These are phyloP conservation scores for Desmodus rotundus DNA, from an alignment of 2,113 vertebrate species.

Conservation along the genomic window DNA sequence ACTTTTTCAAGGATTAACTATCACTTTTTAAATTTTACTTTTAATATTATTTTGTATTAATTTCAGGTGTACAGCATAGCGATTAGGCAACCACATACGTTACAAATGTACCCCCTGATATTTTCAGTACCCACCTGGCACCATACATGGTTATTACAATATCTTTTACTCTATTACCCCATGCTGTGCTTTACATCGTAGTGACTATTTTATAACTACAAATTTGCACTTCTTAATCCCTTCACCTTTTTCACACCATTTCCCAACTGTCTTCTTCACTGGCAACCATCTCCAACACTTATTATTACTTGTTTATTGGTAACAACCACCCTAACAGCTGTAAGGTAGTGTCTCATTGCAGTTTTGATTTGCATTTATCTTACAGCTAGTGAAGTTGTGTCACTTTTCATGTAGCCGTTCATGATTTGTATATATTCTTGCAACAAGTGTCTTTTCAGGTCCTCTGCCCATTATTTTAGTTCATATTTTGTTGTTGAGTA, in stretches of 20 bases:
- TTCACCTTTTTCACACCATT: not conserved
- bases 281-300: not conserved
- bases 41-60: not conserved
- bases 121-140: not conserved
- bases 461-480: no score
- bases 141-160: not conserved
- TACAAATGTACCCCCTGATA: not conserved
- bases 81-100: not conserved
- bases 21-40: not conserved
- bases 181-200: not conserved
- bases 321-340: not conserved
- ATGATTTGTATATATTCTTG: not conserved
- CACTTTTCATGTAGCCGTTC: not conserved
- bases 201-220: not conserved
- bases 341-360: no score
- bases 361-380: not conserved
- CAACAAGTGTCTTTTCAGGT: not conserved
- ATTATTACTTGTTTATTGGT: no score
- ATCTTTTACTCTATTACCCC: not conserved
- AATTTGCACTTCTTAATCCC: not conserved
- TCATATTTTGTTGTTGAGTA: no score
- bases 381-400: not conserved
- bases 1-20: not conserved
- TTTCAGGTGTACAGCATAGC: not conserved
- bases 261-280: not conserved